Evolutionary conservation across 1,140 invertebrate genomes (phyloP).

Genomic region (Drosophila bifasciata): DNA sequence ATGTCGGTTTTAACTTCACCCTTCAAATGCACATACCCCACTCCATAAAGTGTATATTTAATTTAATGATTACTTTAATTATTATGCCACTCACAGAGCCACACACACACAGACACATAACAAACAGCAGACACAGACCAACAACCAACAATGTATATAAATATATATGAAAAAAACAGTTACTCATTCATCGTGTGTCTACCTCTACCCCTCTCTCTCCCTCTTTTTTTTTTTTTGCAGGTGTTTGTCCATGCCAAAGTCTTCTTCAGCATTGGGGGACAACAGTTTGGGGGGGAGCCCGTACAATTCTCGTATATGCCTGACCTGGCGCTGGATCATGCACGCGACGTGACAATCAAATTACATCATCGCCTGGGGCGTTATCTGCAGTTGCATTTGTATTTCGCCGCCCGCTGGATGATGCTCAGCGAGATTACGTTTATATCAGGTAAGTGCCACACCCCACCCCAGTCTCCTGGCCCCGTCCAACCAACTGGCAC

Average conservation of each 20-base stretch:
- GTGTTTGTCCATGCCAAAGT: slow-evolving; percentile 88
- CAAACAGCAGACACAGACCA: not conserved
- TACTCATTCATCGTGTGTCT: slow-evolving; percentile 26
- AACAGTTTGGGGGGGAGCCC: slow-evolving; percentile 86
- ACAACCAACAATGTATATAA: slow-evolving; percentile 1
- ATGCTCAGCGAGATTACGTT: slow-evolving; percentile 94
- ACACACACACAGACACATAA: not conserved
- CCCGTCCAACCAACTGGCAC: no score
- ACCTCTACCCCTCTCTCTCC: not conserved
- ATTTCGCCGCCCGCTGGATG: slow-evolving; percentile 93
- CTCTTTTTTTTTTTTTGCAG: slow-evolving; percentile 82
- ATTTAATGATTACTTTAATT: slow-evolving; percentile 58
- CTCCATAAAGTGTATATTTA: no score
- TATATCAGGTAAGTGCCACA: slow-evolving; percentile 88
- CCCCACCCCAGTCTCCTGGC: no score
- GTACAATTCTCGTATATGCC: slow-evolving; percentile 89
- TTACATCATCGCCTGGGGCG: slow-evolving; percentile 91
- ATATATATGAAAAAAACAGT: slow-evolving; percentile 25
- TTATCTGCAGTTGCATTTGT: slow-evolving; percentile 91
- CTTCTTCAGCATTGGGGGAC: slow-evolving; percentile 91
- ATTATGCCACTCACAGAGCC: slow-evolving; percentile 66
- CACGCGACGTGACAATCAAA: slow-evolving; percentile 92
- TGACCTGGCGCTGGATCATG: slow-evolving; percentile 91
- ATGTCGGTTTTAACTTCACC: no score
- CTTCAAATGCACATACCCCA: no score